Evolutionary conservation across 2,113 vertebrate species (phyloP), one percentile per base, ranked within the genome.

Genomic region (Rallus limicola): DNA sequence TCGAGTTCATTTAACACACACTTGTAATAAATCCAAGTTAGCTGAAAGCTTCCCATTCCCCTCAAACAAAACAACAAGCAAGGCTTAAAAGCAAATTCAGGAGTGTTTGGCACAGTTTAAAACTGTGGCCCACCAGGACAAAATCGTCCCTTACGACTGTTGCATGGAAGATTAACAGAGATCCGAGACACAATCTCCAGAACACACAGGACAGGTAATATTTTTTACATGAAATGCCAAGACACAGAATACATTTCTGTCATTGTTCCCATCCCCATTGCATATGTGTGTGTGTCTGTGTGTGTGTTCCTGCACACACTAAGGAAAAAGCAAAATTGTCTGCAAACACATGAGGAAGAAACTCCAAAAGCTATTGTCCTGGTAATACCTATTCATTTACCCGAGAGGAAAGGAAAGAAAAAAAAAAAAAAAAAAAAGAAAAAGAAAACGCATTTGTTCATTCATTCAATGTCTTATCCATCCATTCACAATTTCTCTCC

Each of bases 401-500:
- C 6, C 5, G 1, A 11, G n/a, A 18, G 19, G 24, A 28, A 11
- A 16, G 58, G 53, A 29, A 40, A 31, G 23, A 36, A 33, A 29
- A 16, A 15, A 21, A 9, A 36, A 17, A 21, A 20, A 28, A 12
- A 13, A 65, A 65, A 53, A 29, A 34, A n/a, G 19, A 52, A 33
- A 29, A 19, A 21, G 24, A 46, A 20, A 14, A 9, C 2, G 1
- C 9, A 40, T 75, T 83, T 50, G 13, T 78, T 86, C 44, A 26
- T 93, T 94, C 85, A 94, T 89, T 88, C 63, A 15, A 68, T 34
- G 26, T 48, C 52, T 90, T 53, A 68, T 25, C 56, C 90, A 72
- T 16, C 88, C 92, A 93, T 97, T 96, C 93, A 95, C 72, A 92
- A 89, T 69, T 94, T 94, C 7, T 1, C 58, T 86, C 71, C 26